Base-by-base conservation (phyloP, 1,140 invertebrate genomes). In the Gonatopus flavifemur region DNA sequence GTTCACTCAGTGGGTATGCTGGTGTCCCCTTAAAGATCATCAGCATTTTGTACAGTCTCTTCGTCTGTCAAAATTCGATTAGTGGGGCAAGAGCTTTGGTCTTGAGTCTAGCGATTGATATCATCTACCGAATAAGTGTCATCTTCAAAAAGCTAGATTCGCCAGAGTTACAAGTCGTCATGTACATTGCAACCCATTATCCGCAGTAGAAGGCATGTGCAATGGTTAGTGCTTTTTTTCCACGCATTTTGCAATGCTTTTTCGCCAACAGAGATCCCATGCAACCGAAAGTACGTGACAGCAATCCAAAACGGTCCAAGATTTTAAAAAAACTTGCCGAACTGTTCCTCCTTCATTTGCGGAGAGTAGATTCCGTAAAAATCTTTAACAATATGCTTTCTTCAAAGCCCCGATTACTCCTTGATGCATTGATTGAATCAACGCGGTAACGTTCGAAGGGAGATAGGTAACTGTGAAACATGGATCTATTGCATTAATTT, bases 371-470 rank as follows among this genome's bases (percentile, higher is more conserved):
- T 22, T 12, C 4, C 39, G 3, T 16, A 42, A 42, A 24, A 42
- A 42, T 13, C 3, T 13, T 12, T 12, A 3, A 13, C 19, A 8
- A 31, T 45, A 45, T 12, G 3, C 39, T 37, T 37, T 37, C 15
- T 19, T 37, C n/a, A 37, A 9, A 13, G 35, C 35, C 15, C 15
- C 39, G 19, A 46, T 46, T n/a, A 46, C 33, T 5, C 44, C 44
- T 32, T 73, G 68, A 48, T 77, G 63, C 62, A 76, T 70, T 32
- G 67, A 62, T 60, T 69, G 70, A 36, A 77, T 74, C 38, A 68
- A 52, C 40, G 72, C 52, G 48, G 68, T 73, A 39, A 64, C 62
- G 45, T 77, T 77, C 52, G 68, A 64, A 49, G 72, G 69, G 47
- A 77, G 49, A 64, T 69, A 75, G 56, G 70, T 66, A 25, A 61